These are phyloP conservation scores for Cepphus grylle DNA, from an alignment of 2,113 vertebrate species.

Conservation along the genomic window DNA sequence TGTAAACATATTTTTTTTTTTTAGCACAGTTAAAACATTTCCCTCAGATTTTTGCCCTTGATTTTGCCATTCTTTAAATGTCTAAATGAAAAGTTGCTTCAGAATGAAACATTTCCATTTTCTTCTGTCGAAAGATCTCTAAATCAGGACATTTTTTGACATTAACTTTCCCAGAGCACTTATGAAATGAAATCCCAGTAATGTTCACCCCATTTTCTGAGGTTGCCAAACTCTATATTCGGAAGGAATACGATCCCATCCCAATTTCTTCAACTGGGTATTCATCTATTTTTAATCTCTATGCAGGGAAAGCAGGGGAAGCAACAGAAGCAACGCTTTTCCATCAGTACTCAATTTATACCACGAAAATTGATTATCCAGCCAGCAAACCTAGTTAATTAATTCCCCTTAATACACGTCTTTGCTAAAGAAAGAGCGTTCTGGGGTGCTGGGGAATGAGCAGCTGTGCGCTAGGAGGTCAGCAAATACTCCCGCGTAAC, in stretches of 20 bases:
- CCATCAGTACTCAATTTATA: constrained; percentile 20
- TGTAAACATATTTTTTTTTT: neutral
- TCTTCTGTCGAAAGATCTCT: neutral
- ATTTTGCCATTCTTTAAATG: neutral
- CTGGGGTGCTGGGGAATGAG: neutral
- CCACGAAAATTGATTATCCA: constrained; percentile 28
- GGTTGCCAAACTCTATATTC: neutral
- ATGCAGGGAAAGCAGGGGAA: neutral
- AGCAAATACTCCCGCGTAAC: neutral
- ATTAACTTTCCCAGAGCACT: neutral
- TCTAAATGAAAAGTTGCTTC: neutral
- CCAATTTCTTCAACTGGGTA: neutral
- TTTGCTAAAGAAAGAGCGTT: neutral
- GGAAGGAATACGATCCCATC: neutral
- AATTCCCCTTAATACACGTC: neutral
- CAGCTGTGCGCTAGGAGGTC: neutral
- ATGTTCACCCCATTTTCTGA: neutral
- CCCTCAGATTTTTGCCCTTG: neutral
- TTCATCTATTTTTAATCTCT: constrained; percentile 40
- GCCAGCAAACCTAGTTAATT: constrained; percentile 31
- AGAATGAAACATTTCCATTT: neutral
- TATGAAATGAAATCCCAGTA: constrained; percentile 12
- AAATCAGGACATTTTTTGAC: neutral
- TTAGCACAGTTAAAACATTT: neutral
- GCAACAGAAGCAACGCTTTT: neutral